phyloP scores from a whole-genome alignment of 2,888 invertebrate species.

The Drosophila yooni region DNA sequence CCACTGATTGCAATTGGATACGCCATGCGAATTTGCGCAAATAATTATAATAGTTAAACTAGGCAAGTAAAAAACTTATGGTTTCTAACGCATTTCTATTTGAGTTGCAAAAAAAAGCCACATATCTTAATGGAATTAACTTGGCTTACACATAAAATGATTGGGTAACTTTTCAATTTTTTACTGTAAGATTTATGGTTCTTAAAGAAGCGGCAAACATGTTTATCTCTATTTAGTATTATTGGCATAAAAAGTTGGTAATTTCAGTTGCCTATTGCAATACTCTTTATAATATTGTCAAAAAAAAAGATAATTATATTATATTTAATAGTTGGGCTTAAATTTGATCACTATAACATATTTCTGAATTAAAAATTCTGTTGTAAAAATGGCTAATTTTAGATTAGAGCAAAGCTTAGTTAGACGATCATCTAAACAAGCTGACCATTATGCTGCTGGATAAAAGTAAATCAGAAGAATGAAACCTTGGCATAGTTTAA shows the following conservation, averaged over 20 bases:
- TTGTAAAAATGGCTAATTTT: neutral
- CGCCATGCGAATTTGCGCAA: constrained; percentile 56
- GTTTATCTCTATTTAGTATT: neutral
- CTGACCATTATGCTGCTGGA: no score
- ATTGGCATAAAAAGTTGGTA: neutral
- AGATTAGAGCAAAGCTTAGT: neutral
- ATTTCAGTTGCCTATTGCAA: neutral
- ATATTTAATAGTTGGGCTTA: neutral
- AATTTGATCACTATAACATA: neutral
- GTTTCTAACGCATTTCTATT: constrained; percentile 49
- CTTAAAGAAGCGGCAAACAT: neutral
- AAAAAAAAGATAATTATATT: neutral
- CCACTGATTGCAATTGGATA: constrained; percentile 40
- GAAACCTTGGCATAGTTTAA: neutral
- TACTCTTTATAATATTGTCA: neutral
- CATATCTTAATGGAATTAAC: constrained; percentile 22
- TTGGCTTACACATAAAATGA: constrained; percentile 4
- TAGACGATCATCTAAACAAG: no score
- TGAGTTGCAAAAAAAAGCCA: constrained; percentile 15
- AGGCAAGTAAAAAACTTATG: constrained; percentile 38
- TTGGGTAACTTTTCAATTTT: constrained; percentile 23
- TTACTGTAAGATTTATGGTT: constrained; percentile 3
- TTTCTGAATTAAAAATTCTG: no score
- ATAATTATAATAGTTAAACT: constrained; percentile 70
- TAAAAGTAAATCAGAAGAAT: neutral